Evolutionary conservation across 2,113 vertebrate genomes (phyloP).

Genomic region (Paratilapia polleni): DNA sequence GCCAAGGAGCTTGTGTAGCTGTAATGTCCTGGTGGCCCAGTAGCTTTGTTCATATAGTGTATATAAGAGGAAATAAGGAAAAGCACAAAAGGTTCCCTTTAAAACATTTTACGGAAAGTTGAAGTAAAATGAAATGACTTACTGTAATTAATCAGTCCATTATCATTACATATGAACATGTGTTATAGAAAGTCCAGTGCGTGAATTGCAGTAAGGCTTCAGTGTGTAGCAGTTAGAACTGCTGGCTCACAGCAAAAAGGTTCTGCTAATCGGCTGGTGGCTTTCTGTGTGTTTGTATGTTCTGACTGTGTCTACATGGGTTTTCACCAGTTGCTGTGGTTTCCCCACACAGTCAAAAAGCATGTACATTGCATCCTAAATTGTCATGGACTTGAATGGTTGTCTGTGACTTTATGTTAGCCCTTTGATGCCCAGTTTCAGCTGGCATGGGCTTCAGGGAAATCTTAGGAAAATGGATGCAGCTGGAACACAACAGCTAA

Average conservation of each 20-base stretch:
- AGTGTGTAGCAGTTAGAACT: neutral
- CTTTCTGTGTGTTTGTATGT: neutral
- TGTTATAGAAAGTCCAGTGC: neutral
- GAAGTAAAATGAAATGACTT: neutral
- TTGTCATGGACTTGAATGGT: neutral
- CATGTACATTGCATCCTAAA: constrained; percentile 2
- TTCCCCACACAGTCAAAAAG: neutral
- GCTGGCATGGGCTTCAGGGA: neutral
- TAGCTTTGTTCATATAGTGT: neutral
- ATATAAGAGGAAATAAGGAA: neutral
- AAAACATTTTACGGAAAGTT: neutral
- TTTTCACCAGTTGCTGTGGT: neutral
- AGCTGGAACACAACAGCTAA: neutral
- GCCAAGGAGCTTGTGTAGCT: neutral
- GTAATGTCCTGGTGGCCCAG: too few relatives aligned
- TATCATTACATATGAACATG: neutral
- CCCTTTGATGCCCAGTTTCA: neutral
- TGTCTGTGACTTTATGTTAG: neutral
- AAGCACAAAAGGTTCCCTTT: neutral
- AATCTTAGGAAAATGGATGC: neutral
- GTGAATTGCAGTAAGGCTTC: neutral
- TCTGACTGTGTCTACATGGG: neutral
- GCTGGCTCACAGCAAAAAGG: neutral
- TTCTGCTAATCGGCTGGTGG: fast-evolving
- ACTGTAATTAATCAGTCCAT: neutral